Evolutionary conservation across 2,113 vertebrate species (phyloP), one percentile per base, ranked within the genome.

Genomic region (Aptenodytes forsteri): DNA sequence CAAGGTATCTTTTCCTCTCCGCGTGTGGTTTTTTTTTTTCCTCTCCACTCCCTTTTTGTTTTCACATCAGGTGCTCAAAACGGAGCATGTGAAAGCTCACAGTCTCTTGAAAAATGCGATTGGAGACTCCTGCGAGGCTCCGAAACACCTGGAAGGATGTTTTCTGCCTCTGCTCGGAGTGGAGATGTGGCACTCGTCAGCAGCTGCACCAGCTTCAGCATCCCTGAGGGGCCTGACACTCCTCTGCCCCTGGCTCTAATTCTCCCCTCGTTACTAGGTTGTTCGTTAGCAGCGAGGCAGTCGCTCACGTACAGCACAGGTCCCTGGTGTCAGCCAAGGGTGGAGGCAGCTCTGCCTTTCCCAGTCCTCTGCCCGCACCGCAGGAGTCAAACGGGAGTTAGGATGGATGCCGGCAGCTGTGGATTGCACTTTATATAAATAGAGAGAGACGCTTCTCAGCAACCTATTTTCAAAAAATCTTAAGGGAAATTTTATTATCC

Each of bases 31-130:
- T 23, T 14, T 58, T 11, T 15, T 7, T 22, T 23, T 7, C 26
- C 22, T 64, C 67, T 26, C n/a, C 42, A 4, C 49, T 82, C 19
- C 11, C 15, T 56, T 70, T 27, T 14, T 46, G 15, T 38, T 83
- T 50, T 26, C 50, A 50, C 44, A 7, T 47, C 73, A 10, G 38
- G 29, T 38, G 70, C 83, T 40, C 49, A 9, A 30, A 55, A 5
- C 0, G 0, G 38, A 93, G 65, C 73, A 21, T 0, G 0, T 1
- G 49, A n/a, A 75, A 40, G 30, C 38, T 72, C 52, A 13, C 1
- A 7, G 11, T 7, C 29, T 55, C 58, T 26, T 55, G 11, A 20
- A 6, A 44, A 52, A 47, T 2, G 4, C 3, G 4, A 9, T 0
- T 0, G 29, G 70, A 79, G 82, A 4, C 66, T 42, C 62, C 82